A percentile compares a stretch with the other conserved stretches of the same genome.
Conservation (phyloP, 23 tunicate species). For the Diplosoma virens region DNA sequence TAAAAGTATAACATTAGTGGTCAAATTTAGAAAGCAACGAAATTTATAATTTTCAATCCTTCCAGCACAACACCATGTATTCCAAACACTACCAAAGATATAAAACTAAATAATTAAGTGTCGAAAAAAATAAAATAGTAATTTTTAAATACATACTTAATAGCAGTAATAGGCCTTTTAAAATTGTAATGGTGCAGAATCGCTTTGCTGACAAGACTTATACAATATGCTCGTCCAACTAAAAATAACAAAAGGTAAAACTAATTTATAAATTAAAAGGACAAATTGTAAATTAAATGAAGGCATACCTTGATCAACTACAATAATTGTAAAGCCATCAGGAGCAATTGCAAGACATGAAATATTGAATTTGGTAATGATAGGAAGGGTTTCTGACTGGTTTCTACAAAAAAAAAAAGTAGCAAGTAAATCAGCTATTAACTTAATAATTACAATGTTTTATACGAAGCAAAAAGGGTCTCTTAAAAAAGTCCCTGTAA, state of each 20-base stretch:
- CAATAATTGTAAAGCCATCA: constrained; percentile 52
- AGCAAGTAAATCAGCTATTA: no score
- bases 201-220: constrained; percentile 70
- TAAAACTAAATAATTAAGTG: background rate
- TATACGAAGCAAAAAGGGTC: no score
- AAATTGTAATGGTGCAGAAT: constrained; percentile 58
- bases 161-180: constrained; percentile 61
- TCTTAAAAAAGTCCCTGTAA: no score
- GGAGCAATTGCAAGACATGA: constrained; percentile 74
- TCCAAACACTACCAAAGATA: background rate
- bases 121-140: background rate
- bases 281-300: background rate
- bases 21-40: no score
- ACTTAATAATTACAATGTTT: no score
- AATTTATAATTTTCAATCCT: background rate
- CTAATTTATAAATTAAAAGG: background rate
- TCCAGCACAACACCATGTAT: background rate
- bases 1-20: no score
- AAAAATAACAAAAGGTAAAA: background rate
- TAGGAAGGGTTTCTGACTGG: constrained; percentile 68
- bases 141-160: constrained; percentile 19
- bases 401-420: constrained; percentile 53
- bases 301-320: constrained; percentile 66
- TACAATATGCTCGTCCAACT: no score
- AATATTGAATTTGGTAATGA: constrained; percentile 69